phyloP scores from a whole-genome alignment of 2,797 vertebrate species.

The Xenops minutus region DNA sequence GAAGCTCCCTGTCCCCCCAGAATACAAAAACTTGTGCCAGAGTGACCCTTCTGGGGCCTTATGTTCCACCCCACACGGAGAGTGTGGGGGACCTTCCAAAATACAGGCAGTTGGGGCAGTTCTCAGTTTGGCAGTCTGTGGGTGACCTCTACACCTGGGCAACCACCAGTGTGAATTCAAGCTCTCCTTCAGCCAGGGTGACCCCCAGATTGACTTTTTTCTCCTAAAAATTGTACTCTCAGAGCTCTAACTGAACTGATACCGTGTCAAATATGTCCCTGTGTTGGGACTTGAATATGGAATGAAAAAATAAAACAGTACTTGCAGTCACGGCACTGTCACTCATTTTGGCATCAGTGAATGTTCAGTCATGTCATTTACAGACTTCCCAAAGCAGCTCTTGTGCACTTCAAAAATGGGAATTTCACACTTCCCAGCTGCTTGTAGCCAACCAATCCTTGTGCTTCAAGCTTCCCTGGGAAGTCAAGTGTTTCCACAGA shows the following conservation, averaged over 20 bases:
- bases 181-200: neutral
- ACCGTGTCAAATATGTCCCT: neutral
- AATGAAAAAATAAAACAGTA: slow-evolving; percentile 31
- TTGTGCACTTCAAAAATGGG: neutral
- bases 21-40: neutral
- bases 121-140: neutral
- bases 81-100: neutral
- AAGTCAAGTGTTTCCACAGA: neutral
- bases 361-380: neutral
- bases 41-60: neutral
- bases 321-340: neutral
- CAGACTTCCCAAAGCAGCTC: neutral
- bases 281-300: neutral
- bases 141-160: neutral
- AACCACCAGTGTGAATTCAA: neutral
- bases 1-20: neutral
- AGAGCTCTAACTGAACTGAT: neutral
- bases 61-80: fast-evolving
- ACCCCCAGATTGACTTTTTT: neutral
- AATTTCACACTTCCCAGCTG: neutral
- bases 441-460: neutral
- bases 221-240: neutral
- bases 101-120: neutral
- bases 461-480: neutral
- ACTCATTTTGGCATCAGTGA: neutral